Evolutionary conservation across 2,888 invertebrate species (phyloP).

Genomic region (Nemotelus pantherinus): DNA sequence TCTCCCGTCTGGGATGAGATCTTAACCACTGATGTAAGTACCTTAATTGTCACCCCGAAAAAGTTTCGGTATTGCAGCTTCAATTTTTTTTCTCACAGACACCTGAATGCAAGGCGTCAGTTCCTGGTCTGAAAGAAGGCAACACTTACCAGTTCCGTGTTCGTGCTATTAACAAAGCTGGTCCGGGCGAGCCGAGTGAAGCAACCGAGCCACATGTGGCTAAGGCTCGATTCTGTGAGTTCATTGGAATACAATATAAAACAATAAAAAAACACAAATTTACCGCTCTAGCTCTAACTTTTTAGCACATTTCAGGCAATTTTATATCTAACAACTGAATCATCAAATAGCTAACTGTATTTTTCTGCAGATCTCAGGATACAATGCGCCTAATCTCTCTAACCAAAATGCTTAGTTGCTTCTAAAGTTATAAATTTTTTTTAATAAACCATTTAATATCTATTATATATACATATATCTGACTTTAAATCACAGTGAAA

Average conservation of each 20-base stretch:
- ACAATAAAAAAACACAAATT: background rate
- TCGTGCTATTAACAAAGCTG: slow-evolving; percentile 93
- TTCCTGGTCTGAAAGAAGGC: slow-evolving; percentile 87
- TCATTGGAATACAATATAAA: slow-evolving; percentile 15
- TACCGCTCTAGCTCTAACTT: too few relatives aligned
- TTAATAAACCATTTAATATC: background rate
- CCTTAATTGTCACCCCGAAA: background rate
- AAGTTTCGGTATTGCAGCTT: background rate
- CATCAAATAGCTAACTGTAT: background rate
- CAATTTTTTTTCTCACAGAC: slow-evolving; percentile 64
- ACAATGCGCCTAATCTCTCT: slow-evolving; percentile 2
- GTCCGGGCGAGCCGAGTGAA: slow-evolving; percentile 90
- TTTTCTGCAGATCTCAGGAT: slow-evolving; percentile 23
- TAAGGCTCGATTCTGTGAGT: slow-evolving; percentile 86
- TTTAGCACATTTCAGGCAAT: too few relatives aligned
- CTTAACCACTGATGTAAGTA: slow-evolving; percentile 73
- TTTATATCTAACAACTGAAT: too few relatives aligned
- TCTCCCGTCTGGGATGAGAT: slow-evolving; percentile 90
- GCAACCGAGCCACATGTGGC: slow-evolving; percentile 87
- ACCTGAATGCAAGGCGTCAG: slow-evolving; percentile 82
- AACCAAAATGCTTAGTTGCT: slow-evolving; percentile 41
- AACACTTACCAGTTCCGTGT: slow-evolving; percentile 96
- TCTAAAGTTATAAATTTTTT: background rate
- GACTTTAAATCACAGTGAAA: slow-evolving; percentile 74
- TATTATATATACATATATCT: background rate